Conservation (phyloP, 64 coral and sea anemone species). For the Anthopleura sola region DNA sequence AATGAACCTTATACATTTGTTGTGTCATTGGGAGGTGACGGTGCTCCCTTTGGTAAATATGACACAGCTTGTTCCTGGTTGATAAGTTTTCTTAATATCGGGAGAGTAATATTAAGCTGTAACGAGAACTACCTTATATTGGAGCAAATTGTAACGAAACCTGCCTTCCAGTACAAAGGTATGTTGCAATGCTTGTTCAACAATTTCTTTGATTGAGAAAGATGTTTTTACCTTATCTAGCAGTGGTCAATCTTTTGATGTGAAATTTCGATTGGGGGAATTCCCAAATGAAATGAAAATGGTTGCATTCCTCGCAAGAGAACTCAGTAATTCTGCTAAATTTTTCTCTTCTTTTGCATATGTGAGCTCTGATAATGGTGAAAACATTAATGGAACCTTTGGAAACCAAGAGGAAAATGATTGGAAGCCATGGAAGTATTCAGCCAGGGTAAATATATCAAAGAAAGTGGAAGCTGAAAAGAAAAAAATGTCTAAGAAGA, state of each 20-base stretch:
- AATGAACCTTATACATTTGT: constrained; percentile 8
- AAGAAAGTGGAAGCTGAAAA: constrained; percentile 54
- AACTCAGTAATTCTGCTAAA: constrained; percentile 44
- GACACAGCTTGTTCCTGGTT: constrained; percentile 36
- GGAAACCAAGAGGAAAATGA: constrained; percentile 14
- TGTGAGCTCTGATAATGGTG: constrained; percentile 34
- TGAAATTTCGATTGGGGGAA: constrained; percentile 48
- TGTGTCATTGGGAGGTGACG: constrained; percentile 41
- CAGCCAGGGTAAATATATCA: constrained; percentile 41
- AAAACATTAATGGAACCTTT: constrained; percentile 63
- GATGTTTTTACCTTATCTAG: background rate
- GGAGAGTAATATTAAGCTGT: constrained; percentile 30
- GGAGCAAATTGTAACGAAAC: constrained; percentile 43
- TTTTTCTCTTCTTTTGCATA: constrained; percentile 71
- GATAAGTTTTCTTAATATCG: constrained; percentile 27
- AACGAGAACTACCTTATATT: constrained; percentile 48
- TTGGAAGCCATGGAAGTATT: constrained; percentile 79
- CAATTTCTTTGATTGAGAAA: constrained; percentile 26
- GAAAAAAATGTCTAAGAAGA: constrained; percentile 43
- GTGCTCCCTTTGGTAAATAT: constrained; percentile 38
- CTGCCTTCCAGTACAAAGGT: constrained; percentile 18
- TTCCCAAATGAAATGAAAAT: constrained; percentile 79
- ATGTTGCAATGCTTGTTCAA: constrained; percentile 11
- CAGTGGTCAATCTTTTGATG: constrained; percentile 22
- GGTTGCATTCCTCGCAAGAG: constrained; percentile 49